phyloP scores from a whole-genome alignment of 2,113 vertebrate genomes.

The Empidonax alnorum region DNA sequence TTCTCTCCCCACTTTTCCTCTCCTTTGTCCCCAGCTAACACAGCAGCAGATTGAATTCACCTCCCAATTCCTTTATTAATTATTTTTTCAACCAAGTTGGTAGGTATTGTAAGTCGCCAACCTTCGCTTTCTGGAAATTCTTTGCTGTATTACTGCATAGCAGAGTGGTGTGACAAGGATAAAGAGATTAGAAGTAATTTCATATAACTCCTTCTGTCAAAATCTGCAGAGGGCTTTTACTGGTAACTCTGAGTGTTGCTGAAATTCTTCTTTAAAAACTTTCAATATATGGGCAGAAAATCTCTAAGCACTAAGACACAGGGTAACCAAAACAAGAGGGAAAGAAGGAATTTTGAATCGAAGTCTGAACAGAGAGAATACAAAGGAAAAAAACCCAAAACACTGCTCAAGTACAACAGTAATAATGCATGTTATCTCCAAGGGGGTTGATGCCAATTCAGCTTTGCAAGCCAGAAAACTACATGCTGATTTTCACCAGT shows the following conservation, averaged over 20 bases:
- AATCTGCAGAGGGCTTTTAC: conserved; percentile 29
- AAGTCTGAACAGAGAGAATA: background rate
- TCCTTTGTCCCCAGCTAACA: background rate
- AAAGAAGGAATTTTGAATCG: background rate
- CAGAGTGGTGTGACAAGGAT: conserved; percentile 80
- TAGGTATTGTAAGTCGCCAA: conserved; percentile 45
- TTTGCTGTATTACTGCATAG: conserved; percentile 83
- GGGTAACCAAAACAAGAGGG: conserved; percentile 2
- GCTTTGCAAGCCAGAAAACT: background rate
- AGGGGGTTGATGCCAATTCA: background rate
- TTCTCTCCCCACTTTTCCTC: background rate
- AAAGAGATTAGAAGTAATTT: conserved; percentile 80
- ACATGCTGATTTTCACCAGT: background rate
- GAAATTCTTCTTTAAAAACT: conserved; percentile 44
- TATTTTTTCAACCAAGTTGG: conserved; percentile 3
- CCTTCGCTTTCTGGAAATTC: conserved; percentile 78
- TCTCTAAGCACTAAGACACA: conserved; percentile 17
- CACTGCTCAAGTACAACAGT: background rate
- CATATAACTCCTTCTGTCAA: conserved; percentile 71
- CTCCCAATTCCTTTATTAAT: background rate
- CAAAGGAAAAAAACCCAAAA: background rate
- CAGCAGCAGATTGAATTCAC: background rate
- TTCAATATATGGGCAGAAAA: background rate
- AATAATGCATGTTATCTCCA: background rate
- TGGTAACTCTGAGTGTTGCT: background rate